These are phyloP conservation scores for Drosophila nr. medialis DNA, from an alignment of 2,888 invertebrate species.

Conservation along the genomic window DNA sequence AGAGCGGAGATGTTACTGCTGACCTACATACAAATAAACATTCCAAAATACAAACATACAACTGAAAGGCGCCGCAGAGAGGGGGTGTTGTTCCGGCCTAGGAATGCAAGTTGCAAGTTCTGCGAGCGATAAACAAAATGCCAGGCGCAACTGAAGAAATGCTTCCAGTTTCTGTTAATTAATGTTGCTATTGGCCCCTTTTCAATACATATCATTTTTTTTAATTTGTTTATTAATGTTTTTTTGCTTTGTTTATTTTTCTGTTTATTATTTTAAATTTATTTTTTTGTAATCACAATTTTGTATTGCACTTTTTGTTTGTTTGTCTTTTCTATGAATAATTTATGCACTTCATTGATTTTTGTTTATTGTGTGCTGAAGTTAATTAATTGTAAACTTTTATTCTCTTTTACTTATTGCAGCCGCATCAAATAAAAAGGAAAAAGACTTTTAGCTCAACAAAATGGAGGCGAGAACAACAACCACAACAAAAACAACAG, in stretches of 20 bases:
- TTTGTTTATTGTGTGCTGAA: constrained; percentile 70
- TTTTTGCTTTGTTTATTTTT: constrained; percentile 6
- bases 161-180: constrained; percentile 56
- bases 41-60: constrained; percentile 11
- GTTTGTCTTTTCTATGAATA: constrained; percentile 64
- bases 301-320: constrained; percentile 11
- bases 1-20: constrained; percentile 57
- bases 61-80: neutral
- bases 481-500: constrained; percentile 26
- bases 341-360: constrained; percentile 75
- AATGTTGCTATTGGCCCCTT: constrained; percentile 22
- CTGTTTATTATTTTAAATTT: neutral
- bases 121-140: constrained; percentile 60
- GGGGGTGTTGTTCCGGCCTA: constrained; percentile 18
- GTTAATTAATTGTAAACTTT: constrained; percentile 72
- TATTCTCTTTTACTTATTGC: constrained; percentile 31
- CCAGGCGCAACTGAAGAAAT: constrained; percentile 24
- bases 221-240: neutral
- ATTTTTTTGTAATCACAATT: neutral
- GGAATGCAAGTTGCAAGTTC: constrained; percentile 52
- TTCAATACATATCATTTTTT: neutral
- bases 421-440: constrained; percentile 25
- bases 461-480: constrained; percentile 62
- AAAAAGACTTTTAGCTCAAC: constrained; percentile 39
- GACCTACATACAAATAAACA: constrained; percentile 52